Base-by-base conservation (phyloP, 2,113 vertebrate genomes). In the Phrynosoma platyrhinos region DNA sequence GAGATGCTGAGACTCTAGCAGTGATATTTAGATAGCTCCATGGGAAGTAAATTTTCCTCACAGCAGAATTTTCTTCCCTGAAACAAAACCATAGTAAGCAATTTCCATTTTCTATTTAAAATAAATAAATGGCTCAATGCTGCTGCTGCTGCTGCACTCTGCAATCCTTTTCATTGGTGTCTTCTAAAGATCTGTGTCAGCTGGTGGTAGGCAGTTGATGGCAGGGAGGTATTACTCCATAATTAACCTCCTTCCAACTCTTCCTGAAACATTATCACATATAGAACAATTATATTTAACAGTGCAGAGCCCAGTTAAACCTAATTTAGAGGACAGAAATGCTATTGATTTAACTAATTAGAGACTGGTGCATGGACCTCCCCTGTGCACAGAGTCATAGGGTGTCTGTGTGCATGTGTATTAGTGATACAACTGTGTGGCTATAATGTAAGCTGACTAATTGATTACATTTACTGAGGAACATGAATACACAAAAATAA, bases 21-120 rank as follows among this genome's bases (percentile, higher is more conserved):
- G 82, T 12, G 75, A 93, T 93, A 75, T 90, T 88, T 86, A 93
- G 88, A 92, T 93, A 91, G 36, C 86, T 93, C 89, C 76, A 83
- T 2, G 0, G 91, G 92, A 93, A 94, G 83, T 79, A 92, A 94
- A 90, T 84, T 88, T 91, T 88, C 64, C 87, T 88, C 81, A 8
- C 87, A 88, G 87, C 81, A 78, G 87, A 83, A 88, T 83, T n/a
- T 62, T 92, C 68, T 68, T 89, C 82, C 90, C 89, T 90, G 87
- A 91, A 93, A 92, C n/a, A n/a, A 83, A 94, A 83, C 90, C 62
- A 89, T 83, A 85, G 42, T 66, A 90, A 84, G 91, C 90, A 91
- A 10, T 86, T 91, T 93, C 88, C 52, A 88, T 88, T 89, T 91
- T 85, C 87, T 3, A 0, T 58, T 78, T 83, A 85, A 88, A 83